Percentiles rank a stretch among this genome's conserved stretches.
Conservation (phyloP, 64 coral and sea anemone species). For the Montipora capricornis region DNA sequence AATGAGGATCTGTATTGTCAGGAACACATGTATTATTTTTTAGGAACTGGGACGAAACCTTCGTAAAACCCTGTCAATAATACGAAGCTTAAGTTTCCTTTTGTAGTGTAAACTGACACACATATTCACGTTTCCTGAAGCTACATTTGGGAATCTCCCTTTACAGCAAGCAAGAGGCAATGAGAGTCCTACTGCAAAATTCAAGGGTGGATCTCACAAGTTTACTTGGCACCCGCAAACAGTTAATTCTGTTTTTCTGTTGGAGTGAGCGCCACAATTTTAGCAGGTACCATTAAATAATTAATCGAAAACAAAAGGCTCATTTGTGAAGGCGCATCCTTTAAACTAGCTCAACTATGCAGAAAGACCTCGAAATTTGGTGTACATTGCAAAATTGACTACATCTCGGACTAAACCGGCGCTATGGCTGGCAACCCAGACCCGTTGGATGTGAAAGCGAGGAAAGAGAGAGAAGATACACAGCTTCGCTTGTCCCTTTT, state of each 20-base stretch:
- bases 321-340: slow-evolving; percentile 11
- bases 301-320: slow-evolving; percentile 38
- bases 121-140: no score
- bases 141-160: no score
- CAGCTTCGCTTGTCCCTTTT: slow-evolving; percentile 82
- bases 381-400: neutral
- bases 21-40: no score
- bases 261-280: neutral
- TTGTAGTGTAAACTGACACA: no score
- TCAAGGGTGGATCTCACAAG: no score
- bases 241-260: slow-evolving; percentile 8
- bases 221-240: no score
- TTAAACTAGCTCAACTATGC: neutral
- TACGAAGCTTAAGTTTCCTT: no score
- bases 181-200: no score
- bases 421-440: slow-evolving; percentile 48
- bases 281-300: slow-evolving; percentile 59
- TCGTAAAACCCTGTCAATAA: no score
- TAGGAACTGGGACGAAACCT: no score
- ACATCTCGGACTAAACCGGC: neutral
- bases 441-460: slow-evolving; percentile 56
- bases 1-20: no score
- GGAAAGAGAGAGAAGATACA: slow-evolving; percentile 76
- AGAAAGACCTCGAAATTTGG: neutral
- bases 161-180: no score